Percentiles rank a stretch among this genome's conserved stretches.
phyloP scores from a whole-genome alignment of 1,140 invertebrate genomes.

The Anoplophora glabripennis region DNA sequence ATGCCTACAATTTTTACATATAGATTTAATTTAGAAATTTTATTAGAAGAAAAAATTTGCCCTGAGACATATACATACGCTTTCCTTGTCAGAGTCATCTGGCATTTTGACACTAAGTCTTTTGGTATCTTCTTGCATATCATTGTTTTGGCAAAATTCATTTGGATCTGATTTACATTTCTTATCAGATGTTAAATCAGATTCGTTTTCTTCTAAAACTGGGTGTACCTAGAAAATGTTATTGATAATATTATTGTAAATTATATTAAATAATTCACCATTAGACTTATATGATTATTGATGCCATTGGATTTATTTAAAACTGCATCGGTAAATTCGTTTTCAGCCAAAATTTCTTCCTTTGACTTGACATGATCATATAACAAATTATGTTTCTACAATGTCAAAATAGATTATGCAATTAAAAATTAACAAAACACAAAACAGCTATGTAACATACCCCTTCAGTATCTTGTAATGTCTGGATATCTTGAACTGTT shows the following conservation, averaged over 20 bases:
- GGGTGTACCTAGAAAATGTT: constrained; percentile 29
- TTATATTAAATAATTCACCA: constrained; percentile 28
- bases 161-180: constrained; percentile 20
- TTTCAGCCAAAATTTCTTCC: constrained; percentile 39
- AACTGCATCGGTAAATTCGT: constrained; percentile 27
- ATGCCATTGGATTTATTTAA: constrained; percentile 28
- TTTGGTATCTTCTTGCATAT: constrained; percentile 26
- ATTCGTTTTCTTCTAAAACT: constrained; percentile 26
- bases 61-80: constrained; percentile 8
- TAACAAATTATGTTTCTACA: constrained; percentile 26
- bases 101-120: constrained; percentile 28
- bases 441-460: background rate
- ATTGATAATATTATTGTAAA: constrained; percentile 5
- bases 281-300: constrained; percentile 40
- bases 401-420: constrained; percentile 1
- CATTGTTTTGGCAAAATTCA: constrained; percentile 21
- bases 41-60: too few species aligned
- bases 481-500: constrained; percentile 1
- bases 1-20: too few species aligned
- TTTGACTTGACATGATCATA: constrained; percentile 38
- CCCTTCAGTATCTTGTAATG: background rate
- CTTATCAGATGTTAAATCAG: constrained; percentile 25
- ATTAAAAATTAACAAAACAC: background rate
- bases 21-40: too few species aligned
- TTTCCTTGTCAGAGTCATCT: constrained; percentile 10